Conservation (phyloP, 2,113 vertebrate species). For the Pituophis catenifer region DNA sequence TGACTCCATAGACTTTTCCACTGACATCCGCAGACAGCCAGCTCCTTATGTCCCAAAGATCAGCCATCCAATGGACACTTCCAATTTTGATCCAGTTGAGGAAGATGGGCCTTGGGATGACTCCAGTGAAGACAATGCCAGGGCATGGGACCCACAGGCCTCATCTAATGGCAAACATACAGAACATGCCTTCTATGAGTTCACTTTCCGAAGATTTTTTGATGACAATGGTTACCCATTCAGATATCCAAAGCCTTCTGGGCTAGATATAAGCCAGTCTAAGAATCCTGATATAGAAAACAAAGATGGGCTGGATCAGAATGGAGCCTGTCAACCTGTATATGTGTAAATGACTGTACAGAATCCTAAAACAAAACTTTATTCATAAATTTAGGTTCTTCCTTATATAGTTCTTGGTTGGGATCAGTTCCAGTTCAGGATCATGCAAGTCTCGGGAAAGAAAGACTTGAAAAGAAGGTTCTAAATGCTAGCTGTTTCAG, state of each 20-base stretch:
- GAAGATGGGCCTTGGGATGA: slow-evolving; percentile 89
- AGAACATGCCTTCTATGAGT: slow-evolving; percentile 96
- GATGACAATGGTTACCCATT: slow-evolving; percentile 96
- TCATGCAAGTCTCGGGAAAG: slow-evolving; percentile 16
- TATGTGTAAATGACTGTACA: slow-evolving; percentile 82
- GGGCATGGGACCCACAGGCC: slow-evolving; percentile 83
- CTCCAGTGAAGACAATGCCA: slow-evolving; percentile 82
- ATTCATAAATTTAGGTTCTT: slow-evolving; percentile 52
- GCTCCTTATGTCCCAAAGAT: slow-evolving; percentile 95
- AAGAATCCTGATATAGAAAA: slow-evolving; percentile 57
- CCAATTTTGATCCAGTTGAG: slow-evolving; percentile 98
- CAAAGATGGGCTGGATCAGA: slow-evolving; percentile 66
- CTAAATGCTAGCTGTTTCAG: slow-evolving; percentile 40
- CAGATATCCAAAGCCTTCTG: slow-evolving; percentile 90
- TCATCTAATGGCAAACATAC: slow-evolving; percentile 85
- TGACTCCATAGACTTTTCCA: slow-evolving; percentile 86
- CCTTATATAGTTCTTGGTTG: slow-evolving; percentile 32
- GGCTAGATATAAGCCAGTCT: slow-evolving; percentile 53
- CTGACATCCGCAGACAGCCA: slow-evolving; percentile 89
- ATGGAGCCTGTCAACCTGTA: slow-evolving; percentile 90
- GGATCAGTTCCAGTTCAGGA: slow-evolving; percentile 30
- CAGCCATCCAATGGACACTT: slow-evolving; percentile 97
- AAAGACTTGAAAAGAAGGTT: slow-evolving; percentile 41
- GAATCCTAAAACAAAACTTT: slow-evolving; percentile 38
- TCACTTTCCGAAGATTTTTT: slow-evolving; percentile 97